These are phyloP conservation scores for Andrena bucephala DNA, from an alignment of 2,888 invertebrate genomes.

Conservation along the genomic window DNA sequence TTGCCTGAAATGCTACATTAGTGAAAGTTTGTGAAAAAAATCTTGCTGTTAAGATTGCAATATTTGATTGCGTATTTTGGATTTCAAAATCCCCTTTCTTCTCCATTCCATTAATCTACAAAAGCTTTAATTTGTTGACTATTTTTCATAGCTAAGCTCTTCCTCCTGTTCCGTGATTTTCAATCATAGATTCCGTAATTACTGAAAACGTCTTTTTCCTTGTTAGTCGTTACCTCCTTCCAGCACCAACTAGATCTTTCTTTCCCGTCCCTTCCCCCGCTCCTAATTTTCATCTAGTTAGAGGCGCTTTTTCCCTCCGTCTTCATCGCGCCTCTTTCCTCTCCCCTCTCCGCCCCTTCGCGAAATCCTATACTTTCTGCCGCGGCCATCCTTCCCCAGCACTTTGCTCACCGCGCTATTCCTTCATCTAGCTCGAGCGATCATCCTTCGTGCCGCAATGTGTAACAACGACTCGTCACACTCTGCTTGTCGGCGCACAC, in stretches of 20 bases:
- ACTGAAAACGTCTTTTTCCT: neutral
- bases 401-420: slow-evolving; percentile 27
- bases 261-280: neutral
- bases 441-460: slow-evolving; percentile 77
- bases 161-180: neutral
- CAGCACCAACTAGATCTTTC: neutral
- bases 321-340: neutral
- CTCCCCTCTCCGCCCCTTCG: neutral
- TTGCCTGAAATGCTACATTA: too few relatives aligned
- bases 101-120: neutral
- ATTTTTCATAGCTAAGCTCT: neutral
- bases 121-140: neutral
- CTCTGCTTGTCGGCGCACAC: slow-evolving; percentile 83
- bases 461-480: slow-evolving; percentile 82
- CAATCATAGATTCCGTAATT: slow-evolving; percentile 9
- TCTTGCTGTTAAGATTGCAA: too few relatives aligned
- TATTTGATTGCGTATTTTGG: too few relatives aligned
- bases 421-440: slow-evolving; percentile 58
- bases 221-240: neutral
- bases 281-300: neutral
- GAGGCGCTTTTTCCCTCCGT: neutral
- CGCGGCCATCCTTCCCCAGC: neutral
- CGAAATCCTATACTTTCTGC: neutral
- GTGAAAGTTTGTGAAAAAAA: too few relatives aligned
- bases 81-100: neutral